These are phyloP conservation scores for Mormyrus lacerda DNA, from an alignment of 2,113 vertebrate genomes.

Conservation along the genomic window DNA sequence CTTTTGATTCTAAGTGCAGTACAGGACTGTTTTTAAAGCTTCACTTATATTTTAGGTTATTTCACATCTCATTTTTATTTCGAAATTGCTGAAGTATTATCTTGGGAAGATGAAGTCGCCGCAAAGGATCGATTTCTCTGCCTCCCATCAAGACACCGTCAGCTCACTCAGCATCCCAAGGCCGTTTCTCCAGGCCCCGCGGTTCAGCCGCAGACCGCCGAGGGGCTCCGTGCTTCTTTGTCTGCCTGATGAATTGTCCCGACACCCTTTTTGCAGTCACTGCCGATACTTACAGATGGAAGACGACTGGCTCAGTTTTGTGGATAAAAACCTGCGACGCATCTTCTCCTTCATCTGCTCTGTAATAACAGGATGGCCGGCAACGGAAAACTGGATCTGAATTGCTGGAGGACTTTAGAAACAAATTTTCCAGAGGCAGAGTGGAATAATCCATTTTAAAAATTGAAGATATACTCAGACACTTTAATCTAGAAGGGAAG, in stretches of 20 bases:
- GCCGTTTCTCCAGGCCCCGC: neutral
- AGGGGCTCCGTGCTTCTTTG: neutral
- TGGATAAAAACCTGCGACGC: neutral
- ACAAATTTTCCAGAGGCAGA: neutral
- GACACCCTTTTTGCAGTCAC: neutral
- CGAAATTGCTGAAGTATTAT: neutral
- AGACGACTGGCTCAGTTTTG: too few species aligned
- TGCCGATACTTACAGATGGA: neutral
- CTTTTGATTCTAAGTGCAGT: neutral
- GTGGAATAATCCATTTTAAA: neutral
- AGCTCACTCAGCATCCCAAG: neutral
- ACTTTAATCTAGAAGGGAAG: slow-evolving; percentile 6
- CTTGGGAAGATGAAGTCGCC: neutral
- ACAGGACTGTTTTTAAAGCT: neutral
- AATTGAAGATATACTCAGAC: neutral
- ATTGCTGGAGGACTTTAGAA: neutral
- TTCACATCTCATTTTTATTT: neutral
- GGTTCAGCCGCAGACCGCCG: neutral
- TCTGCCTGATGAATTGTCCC: neutral
- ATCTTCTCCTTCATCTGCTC: neutral
- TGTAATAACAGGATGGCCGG: neutral
- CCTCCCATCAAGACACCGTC: neutral
- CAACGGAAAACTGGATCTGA: neutral
- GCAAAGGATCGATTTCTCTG: neutral
- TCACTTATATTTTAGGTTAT: neutral